Base-by-base conservation (phyloP, 2,888 invertebrate species). In the Epirrita christyi region DNA sequence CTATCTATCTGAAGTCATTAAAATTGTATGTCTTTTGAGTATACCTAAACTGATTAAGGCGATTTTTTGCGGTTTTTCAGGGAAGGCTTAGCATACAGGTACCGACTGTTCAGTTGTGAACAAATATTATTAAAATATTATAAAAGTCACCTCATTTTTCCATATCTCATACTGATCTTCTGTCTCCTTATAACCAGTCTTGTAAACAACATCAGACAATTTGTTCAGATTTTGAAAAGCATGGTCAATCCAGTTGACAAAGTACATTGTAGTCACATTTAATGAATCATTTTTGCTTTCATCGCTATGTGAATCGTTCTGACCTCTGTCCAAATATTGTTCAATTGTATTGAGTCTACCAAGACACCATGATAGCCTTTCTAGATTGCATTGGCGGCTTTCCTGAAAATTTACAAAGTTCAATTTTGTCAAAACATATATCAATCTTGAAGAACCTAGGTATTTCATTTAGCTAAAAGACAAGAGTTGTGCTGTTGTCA, bases 241-340 rank as follows among this genome's bases (percentile, higher is more conserved):
- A 62, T 88, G 85, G 62, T 92, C 92, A 63, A 92, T 89, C 92
- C 92, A 92, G 66, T 90, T 89, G 5, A 92, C 87, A 80, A 92
- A 92, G 66, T 89, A 86, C 86, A 91, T 88, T 2, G 80, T 79
- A 9, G 81, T 76, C 0, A 71, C 57, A 55, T 83, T 73, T 1
- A 85, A 67, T 0, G 85, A 80, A 14, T 83, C 75, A 61, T 83
- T 69, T 4, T 40, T 61, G 62, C 59, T 72, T 28, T 78, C 62
- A 50, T 70, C 58, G 14, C 66, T 41, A 5, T 63, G 58, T 13
- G 47, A 13, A 27, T 56, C 27, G 28, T 58, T 42, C 32, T 28
- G 40, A 11, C 32, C 49, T 50, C 58, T 70, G 46, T 80, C 73
- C 11, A 86, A 55, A 55, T 76, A 71, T 13, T 75, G 71, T 37